Evolutionary conservation across 2,888 invertebrate species (phyloP).

Genomic region (Lutraria lutraria): DNA sequence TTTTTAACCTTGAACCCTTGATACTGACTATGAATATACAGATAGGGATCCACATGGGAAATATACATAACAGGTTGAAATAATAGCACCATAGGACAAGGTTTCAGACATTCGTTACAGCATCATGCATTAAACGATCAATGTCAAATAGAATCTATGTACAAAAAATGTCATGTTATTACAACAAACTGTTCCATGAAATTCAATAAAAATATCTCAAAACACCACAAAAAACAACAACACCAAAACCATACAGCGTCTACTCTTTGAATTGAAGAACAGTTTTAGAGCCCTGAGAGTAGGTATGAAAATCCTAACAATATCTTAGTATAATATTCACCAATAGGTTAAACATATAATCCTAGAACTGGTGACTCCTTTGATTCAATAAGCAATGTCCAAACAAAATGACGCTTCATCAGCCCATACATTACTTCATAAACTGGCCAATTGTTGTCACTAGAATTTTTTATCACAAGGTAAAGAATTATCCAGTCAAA

Average conservation of each 20-base stretch:
- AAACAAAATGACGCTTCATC: not conserved
- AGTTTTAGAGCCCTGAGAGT: not conserved
- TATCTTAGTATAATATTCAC: not conserved
- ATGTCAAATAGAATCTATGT: not conserved
- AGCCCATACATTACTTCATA: not conserved
- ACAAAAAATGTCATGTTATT: not conserved
- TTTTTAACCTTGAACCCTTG: too few species aligned
- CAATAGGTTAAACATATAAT: not conserved
- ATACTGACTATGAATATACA: too few species aligned
- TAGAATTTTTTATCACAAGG: slow-evolving; percentile 13
- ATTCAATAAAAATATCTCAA: slow-evolving; percentile 6
- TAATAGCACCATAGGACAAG: not conserved
- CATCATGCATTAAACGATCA: not conserved
- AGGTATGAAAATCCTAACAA: not conserved
- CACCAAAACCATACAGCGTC: not conserved
- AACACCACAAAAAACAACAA: too few species aligned
- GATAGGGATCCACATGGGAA: not conserved
- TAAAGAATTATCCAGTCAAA: not conserved
- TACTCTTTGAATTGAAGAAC: not conserved
- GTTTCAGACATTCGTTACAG: not conserved
- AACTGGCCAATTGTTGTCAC: slow-evolving; percentile 34
- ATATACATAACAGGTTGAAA: not conserved
- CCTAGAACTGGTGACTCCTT: not conserved
- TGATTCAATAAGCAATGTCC: not conserved
- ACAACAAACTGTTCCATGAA: not conserved